Conservation (phyloP, 2,113 vertebrate genomes). For the Peucedramus taeniatus region DNA sequence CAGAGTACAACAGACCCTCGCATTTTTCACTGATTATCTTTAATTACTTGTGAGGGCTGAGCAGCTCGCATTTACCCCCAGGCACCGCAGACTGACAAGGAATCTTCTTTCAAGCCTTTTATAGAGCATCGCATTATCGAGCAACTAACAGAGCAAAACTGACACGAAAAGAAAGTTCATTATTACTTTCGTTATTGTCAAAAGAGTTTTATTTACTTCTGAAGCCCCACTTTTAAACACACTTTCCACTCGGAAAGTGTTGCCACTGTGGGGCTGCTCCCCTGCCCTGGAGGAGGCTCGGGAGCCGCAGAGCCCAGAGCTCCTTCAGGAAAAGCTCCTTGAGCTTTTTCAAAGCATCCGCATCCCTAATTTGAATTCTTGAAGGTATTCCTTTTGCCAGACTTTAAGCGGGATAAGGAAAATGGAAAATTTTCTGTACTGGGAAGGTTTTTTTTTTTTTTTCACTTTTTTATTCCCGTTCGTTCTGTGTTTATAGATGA, state of each 20-base stretch:
- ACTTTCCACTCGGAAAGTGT: constrained; percentile 41
- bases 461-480: background rate
- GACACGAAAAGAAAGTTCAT: constrained; percentile 62
- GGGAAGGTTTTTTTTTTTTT: background rate
- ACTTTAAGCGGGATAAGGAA: background rate
- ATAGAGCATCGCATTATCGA: constrained; percentile 60
- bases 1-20: constrained; percentile 53
- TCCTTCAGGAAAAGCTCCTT: background rate
- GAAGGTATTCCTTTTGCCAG: background rate
- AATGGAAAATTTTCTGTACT: background rate
- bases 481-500: background rate
- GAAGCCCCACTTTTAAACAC: constrained; percentile 1
- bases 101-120: constrained; percentile 71
- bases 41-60: constrained; percentile 78
- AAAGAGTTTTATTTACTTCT: constrained; percentile 52
- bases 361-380: background rate
- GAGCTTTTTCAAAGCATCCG: background rate
- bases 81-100: constrained; percentile 68
- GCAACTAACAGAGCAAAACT: constrained; percentile 68
- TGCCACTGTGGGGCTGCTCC: background rate
- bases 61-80: constrained; percentile 50
- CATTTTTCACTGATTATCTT: constrained; percentile 81
- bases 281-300: background rate
- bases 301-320: background rate
- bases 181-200: constrained; percentile 55